Evolutionary conservation across 2,113 vertebrate genomes (phyloP).

Genomic region (Pseudorectes ferrugineus): DNA sequence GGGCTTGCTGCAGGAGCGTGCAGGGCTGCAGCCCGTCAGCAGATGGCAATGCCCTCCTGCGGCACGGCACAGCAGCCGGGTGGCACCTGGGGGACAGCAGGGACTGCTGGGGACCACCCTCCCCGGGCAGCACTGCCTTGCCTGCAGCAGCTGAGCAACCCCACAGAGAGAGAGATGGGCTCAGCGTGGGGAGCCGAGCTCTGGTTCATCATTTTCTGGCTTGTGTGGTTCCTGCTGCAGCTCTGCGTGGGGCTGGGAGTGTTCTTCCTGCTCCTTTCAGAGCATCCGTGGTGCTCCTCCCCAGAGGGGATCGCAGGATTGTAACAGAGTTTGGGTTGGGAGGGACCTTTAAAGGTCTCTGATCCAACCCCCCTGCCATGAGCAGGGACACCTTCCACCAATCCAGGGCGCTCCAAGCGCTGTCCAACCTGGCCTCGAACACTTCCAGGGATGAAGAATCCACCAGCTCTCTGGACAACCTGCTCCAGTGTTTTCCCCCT

Average conservation of each 20-base stretch:
- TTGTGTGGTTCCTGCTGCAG: neutral
- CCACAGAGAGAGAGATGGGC: accelerated
- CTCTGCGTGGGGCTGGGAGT: neutral
- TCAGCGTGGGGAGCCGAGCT: accelerated
- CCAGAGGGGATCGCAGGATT: accelerated
- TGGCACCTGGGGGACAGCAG: neutral
- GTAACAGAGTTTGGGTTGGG: neutral
- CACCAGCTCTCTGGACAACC: neutral
- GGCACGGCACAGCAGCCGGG: neutral
- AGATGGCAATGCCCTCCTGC: constrained; percentile 53
- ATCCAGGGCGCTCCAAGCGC: neutral
- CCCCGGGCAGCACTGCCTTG: neutral
- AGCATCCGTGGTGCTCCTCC: neutral
- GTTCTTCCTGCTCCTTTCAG: neutral
- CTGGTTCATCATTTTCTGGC: accelerated
- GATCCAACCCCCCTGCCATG: neutral
- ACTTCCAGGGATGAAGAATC: neutral
- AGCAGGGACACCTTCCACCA: neutral
- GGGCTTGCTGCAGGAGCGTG: neutral
- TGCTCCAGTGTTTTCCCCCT: neutral
- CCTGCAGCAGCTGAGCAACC: neutral
- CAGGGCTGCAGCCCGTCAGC: constrained; percentile 38
- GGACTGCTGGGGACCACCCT: neutral
- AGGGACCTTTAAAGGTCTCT: neutral
- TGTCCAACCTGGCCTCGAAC: neutral